Conservation (phyloP, 2,797 vertebrate genomes). For the Oryzias dopingdopingensis region DNA sequence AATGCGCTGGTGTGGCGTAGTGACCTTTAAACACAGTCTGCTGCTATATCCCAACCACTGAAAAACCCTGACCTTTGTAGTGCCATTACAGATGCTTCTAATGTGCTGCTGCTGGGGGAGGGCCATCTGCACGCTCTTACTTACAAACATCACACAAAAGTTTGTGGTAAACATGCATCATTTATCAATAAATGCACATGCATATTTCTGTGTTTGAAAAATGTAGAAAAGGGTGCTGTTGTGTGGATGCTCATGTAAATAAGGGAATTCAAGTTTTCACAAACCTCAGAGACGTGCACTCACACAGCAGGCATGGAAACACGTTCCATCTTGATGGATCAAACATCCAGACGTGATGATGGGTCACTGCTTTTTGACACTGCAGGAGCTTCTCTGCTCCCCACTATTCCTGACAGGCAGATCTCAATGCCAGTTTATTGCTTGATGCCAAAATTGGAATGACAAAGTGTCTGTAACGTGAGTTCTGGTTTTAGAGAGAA, state of each 20-base stretch:
- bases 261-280: slow-evolving; percentile 1
- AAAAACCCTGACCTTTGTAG: slow-evolving; percentile 80
- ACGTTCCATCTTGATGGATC: slow-evolving; percentile 36
- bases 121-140: slow-evolving; percentile 15
- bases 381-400: slow-evolving; percentile 25
- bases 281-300: slow-evolving; percentile 4
- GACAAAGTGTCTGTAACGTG: slow-evolving; percentile 57
- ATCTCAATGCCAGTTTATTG: slow-evolving; percentile 48
- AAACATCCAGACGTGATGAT: slow-evolving; percentile 64
- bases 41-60: slow-evolving; percentile 58
- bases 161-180: slow-evolving; percentile 8
- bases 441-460: slow-evolving; percentile 58
- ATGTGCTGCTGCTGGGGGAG: slow-evolving; percentile 61
- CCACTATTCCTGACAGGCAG: slow-evolving; percentile 51
- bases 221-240: background rate
- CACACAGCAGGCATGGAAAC: slow-evolving; percentile 3
- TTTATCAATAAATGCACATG: background rate
- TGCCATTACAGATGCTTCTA: slow-evolving; percentile 78
- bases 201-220: background rate
- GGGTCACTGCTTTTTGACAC: slow-evolving; percentile 57
- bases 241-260: slow-evolving; percentile 5
- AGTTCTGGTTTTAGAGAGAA: slow-evolving; percentile 50
- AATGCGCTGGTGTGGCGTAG: slow-evolving; percentile 68
- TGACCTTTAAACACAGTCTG: slow-evolving; percentile 78
- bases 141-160: slow-evolving; percentile 9